phyloP scores from a whole-genome alignment of 92 coral and sea anemone genomes.

The Galaxea fascicularis region DNA sequence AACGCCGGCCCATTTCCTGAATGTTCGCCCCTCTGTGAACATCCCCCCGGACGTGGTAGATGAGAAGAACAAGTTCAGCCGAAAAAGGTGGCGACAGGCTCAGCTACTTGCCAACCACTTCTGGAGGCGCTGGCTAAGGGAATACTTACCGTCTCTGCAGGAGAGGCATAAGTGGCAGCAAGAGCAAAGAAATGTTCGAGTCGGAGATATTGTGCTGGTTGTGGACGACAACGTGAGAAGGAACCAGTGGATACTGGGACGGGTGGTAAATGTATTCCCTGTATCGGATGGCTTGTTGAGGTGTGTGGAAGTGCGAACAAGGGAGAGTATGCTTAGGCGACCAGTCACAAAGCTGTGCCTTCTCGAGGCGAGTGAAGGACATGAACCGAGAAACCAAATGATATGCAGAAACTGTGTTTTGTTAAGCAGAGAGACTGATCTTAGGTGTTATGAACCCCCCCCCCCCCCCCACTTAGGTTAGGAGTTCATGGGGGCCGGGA shows the following conservation, averaged over 20 bases:
- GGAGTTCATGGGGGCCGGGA: no score
- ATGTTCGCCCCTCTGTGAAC: slow-evolving; percentile 37
- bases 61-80: slow-evolving; percentile 54
- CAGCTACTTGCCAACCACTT: slow-evolving; percentile 59
- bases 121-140: slow-evolving; percentile 64
- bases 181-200: slow-evolving; percentile 33
- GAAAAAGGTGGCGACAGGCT: no score
- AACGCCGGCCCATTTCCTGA: slow-evolving; percentile 30
- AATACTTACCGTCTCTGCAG: slow-evolving; percentile 59
- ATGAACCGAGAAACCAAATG: background rate
- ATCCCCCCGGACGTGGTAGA: slow-evolving; percentile 47
- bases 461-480: no score
- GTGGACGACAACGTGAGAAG: slow-evolving; percentile 59
- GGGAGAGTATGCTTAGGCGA: slow-evolving; percentile 38
- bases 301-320: slow-evolving; percentile 53
- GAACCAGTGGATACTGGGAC: slow-evolving; percentile 37
- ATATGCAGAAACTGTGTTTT: background rate
- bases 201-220: slow-evolving; percentile 48
- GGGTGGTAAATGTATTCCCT: slow-evolving; percentile 28
- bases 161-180: slow-evolving; percentile 56
- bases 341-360: slow-evolving; percentile 58
- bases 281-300: slow-evolving; percentile 43
- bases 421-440: background rate
- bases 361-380: background rate
- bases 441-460: background rate